These are phyloP conservation scores for Pheucticus melanocephalus DNA, from an alignment of 2,113 vertebrate genomes.

Conservation along the genomic window DNA sequence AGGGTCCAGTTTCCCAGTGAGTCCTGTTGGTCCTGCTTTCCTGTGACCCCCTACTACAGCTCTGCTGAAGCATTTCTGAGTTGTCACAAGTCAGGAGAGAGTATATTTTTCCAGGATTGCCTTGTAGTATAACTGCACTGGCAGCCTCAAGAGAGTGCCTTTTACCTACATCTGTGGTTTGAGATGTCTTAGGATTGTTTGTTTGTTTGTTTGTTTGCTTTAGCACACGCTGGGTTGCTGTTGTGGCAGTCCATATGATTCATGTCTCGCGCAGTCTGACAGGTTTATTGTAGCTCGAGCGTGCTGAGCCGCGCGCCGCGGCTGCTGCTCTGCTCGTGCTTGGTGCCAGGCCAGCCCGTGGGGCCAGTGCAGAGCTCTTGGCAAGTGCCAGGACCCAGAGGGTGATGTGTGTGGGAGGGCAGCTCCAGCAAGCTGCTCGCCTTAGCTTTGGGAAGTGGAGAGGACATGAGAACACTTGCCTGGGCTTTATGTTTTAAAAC, in stretches of 20 bases:
- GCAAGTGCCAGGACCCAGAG: neutral
- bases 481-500: neutral
- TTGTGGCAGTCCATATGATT: constrained; percentile 29
- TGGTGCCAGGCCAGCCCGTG: neutral
- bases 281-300: neutral
- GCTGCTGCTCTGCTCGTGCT: neutral
- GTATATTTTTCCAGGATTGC: neutral
- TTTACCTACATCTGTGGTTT: neutral
- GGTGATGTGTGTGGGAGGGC: accelerated
- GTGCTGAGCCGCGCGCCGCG: neutral
- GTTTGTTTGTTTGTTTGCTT: neutral
- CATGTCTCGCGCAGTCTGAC: neutral
- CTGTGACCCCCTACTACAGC: neutral
- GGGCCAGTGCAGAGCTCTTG: neutral
- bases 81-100: neutral
- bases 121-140: neutral
- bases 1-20: neutral
- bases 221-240: neutral
- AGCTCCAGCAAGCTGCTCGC: neutral
- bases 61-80: neutral
- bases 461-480: neutral
- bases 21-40: neutral
- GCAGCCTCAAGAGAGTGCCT: neutral
- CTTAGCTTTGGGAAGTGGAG: neutral
- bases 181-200: neutral